These are phyloP conservation scores for Idaea biselata DNA, from an alignment of 2,888 invertebrate genomes.

Conservation along the genomic window DNA sequence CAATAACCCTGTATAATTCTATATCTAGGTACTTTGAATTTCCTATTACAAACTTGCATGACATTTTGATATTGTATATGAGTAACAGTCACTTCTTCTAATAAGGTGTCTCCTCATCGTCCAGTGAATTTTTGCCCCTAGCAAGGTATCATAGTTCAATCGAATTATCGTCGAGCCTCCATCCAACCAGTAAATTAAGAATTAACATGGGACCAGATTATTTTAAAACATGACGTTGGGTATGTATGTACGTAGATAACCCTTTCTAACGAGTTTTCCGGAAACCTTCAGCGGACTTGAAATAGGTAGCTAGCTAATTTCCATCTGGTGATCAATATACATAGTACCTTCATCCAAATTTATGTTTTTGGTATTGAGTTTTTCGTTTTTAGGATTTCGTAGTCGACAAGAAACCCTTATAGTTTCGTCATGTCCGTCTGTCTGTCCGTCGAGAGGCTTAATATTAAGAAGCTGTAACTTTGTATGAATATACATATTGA, in stretches of 20 bases:
- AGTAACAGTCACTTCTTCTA: conserved; percentile 2
- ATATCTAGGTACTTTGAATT: too few relatives aligned
- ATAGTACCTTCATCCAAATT: background rate
- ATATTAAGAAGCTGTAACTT: too few relatives aligned
- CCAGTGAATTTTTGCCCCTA: conserved; percentile 59
- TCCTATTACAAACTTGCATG: too few relatives aligned
- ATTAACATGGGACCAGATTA: conserved; percentile 74
- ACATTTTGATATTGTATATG: too few relatives aligned
- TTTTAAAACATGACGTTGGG: conserved; percentile 76
- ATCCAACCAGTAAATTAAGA: conserved; percentile 78
- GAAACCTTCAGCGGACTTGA: conserved; percentile 22
- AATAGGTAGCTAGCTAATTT: background rate
- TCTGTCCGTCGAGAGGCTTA: too few relatives aligned
- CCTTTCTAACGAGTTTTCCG: conserved; percentile 70
- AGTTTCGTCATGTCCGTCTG: too few relatives aligned
- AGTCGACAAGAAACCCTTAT: too few relatives aligned
- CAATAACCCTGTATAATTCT: too few relatives aligned
- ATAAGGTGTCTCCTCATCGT: conserved; percentile 32
- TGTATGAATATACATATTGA: too few relatives aligned
- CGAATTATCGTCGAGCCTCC: conserved; percentile 65
- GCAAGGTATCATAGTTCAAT: conserved; percentile 56
- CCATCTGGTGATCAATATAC: background rate
- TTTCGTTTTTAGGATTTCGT: too few relatives aligned
- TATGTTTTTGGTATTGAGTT: too few relatives aligned
- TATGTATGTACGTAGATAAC: conserved; percentile 32